Evolutionary conservation across 2,888 invertebrate species (phyloP), one percentile per base, ranked within the genome.

Genomic region (Tenthredo distinguenda): DNA sequence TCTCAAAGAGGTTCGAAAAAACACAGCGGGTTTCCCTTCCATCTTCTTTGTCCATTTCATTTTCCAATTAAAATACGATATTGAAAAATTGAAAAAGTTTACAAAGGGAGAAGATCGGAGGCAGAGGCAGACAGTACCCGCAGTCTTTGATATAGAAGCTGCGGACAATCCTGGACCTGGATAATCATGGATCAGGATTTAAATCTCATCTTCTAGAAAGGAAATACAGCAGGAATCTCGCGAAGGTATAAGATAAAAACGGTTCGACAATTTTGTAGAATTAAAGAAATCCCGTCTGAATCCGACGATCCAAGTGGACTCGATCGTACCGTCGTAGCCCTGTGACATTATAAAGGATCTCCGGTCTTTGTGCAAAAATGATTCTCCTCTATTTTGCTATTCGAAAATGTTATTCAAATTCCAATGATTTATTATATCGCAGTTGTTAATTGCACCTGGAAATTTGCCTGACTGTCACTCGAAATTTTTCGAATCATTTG

Each of bases 151-250:
- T 71, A 37, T 34, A 71, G 71, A 31, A 71, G 37, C 71, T n/a
- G 71, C 71, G 37, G 71, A 37, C 34, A 34, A 71, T 71, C 71
- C 34, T 71, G 71, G 34, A 18, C 37, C 34, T 37, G 71, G 71
- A 71, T 71, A 37, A 71, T 71, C 71, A 21, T 71, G 71, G 71
- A 71, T 71, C 71, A 71, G 37, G 37, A 71, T 71, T 71, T 71
- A 71, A 71, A 71, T 71, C 37, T 71, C 43, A 76, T 43, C 26
- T 43, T 76, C 26, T 21, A 76, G 47, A 76, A 15, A 76, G 76
- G n/a, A 12, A 21, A 43, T 47, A 26, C 76, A 47, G 43, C 15
- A 47, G 43, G 18, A 76, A 47, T 76, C 47, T 76, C 47, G 21
- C 15, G 26, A 47, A 76, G 55, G 26, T 62, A 71, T 71, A 76